Conservation (phyloP, 2,113 vertebrate genomes). For the Dromiciops gliroides region DNA sequence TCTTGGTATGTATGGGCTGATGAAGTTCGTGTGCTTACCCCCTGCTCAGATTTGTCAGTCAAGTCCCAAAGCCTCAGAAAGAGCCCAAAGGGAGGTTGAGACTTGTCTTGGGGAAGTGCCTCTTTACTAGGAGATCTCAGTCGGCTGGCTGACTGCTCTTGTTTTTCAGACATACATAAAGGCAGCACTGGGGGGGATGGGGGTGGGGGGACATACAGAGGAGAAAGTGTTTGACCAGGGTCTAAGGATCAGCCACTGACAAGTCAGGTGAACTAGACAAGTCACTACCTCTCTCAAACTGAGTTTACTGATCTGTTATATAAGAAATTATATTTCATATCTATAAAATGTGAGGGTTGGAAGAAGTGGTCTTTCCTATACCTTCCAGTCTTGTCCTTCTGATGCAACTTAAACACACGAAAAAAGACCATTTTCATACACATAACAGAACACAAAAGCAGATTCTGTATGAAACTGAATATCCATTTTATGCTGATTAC, state of each 20-base stretch:
- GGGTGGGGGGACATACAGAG: too few relatives aligned
- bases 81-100: background rate
- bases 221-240: background rate
- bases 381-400: background rate
- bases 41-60: background rate
- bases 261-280: background rate
- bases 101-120: too few relatives aligned
- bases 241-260: background rate
- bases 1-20: background rate
- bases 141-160: too few relatives aligned
- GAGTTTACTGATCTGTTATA: background rate
- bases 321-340: background rate
- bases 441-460: too few relatives aligned
- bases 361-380: background rate
- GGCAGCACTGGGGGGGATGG: too few relatives aligned
- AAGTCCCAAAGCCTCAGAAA: background rate
- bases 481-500: too few relatives aligned
- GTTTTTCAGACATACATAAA: too few relatives aligned
- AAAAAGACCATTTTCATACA: too few relatives aligned
- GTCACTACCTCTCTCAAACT: background rate
- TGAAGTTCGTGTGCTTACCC: too few relatives aligned
- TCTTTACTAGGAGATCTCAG: background rate
- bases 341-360: background rate
- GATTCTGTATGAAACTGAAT: too few relatives aligned
- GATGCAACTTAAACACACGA: background rate